A percentile compares a stretch with the other conserved stretches of the same genome.
phyloP scores from a whole-genome alignment of 2,888 invertebrate species.

The Agonopterix subpropinquella region DNA sequence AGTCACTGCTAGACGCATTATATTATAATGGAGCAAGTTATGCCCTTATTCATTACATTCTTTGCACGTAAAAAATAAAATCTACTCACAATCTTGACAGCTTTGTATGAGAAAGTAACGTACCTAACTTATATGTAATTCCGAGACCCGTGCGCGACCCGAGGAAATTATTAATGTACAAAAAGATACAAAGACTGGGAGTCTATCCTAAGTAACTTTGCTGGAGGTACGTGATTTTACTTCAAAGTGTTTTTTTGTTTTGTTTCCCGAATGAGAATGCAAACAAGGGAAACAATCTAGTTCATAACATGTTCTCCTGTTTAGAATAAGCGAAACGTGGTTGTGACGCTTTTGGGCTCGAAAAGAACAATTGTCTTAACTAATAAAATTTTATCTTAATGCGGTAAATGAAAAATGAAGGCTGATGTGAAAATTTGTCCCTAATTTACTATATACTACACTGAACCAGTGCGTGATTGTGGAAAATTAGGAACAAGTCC shows the following conservation, averaged over 20 bases:
- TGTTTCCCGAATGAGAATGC: conserved; percentile 34
- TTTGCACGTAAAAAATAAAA: conserved; percentile 65
- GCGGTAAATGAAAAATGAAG: too few relatives aligned
- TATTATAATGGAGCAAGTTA: conserved; percentile 42
- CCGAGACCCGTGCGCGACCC: conserved; percentile 40
- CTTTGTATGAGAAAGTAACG: conserved; percentile 52
- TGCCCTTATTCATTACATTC: conserved; percentile 55
- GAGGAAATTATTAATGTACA: conserved; percentile 60
- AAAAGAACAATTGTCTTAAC: too few relatives aligned
- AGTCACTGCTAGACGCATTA: conserved; percentile 29
- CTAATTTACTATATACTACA: too few relatives aligned
- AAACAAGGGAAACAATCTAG: conserved; percentile 43
- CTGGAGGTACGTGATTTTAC: conserved; percentile 52
- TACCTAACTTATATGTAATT: conserved; percentile 51
- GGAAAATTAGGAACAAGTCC: too few relatives aligned
- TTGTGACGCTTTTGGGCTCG: too few relatives aligned
- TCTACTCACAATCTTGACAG: conserved; percentile 53
- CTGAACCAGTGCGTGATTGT: too few relatives aligned
- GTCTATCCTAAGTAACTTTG: conserved; percentile 50
- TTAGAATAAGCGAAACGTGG: background rate
- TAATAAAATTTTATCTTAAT: too few relatives aligned
- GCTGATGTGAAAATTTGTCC: too few relatives aligned
- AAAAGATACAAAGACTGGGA: conserved; percentile 55
- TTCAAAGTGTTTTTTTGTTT: conserved; percentile 44
- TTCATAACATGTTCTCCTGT: conserved; percentile 30